Evolutionary conservation across 1,140 invertebrate genomes (phyloP), one percentile per base, ranked within the genome.

Genomic region (Drosophila varians): DNA sequence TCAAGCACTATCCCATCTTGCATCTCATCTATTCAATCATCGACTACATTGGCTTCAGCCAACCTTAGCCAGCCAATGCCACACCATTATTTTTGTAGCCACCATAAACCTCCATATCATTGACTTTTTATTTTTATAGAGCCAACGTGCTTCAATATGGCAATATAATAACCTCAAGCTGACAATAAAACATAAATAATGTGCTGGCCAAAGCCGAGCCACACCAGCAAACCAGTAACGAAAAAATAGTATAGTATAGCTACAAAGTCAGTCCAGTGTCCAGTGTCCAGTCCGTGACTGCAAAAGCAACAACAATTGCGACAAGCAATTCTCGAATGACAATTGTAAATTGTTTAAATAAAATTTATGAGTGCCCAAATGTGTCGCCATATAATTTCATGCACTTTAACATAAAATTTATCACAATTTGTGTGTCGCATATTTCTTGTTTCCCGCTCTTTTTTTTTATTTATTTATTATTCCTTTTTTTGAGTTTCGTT

Each of bases 311-410:
- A 71, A 68, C 53, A 57, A 56, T 73, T 74, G 57, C 71, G 60
- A 76, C 73, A 69, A 68, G 72, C 82, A 84, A 83, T 87, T 86
- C 61, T 74, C 62, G 70, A 86, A 77, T 86, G 82, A 87, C 82
- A 86, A 87, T 86, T 86, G 77, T 86, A 86, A 86, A 86, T 87
- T 86, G 82, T 86, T 86, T 87, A 86, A 87, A 86, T 86, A 86
- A 77, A 86, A 86, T 86, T 86, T 86, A 86, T 86, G 77, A 82
- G 68, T 86, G 82, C 77, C 82, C 82, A 86, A 87, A 86, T 86
- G 82, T 86, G 82, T 86, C 82, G 77, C 82, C 82, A 82, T 86
- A 86, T 86, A 86, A 86, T 86, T 86, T 87, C 77, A 86, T 86
- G 82, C 82, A 86, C 82, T 86, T 86, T 87, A 86, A 82, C 82